A percentile compares a stretch with the other conserved stretches of the same genome.
Conservation (phyloP, 2,888 invertebrate genomes). For the Stenoptilia bipunctidactyla region DNA sequence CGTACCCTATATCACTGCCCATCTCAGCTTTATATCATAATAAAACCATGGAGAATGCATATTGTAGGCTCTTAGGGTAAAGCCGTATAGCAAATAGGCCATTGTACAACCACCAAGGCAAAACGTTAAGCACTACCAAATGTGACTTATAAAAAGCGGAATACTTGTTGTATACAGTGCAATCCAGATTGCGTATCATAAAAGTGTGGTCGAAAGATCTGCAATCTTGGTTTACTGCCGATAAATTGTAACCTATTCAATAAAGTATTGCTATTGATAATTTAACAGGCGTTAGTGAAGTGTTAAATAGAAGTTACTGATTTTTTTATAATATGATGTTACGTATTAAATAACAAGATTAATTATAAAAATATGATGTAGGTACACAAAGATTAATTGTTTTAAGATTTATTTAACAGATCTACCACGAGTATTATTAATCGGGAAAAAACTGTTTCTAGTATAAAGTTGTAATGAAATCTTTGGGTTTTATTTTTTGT, state of each 20-base stretch:
- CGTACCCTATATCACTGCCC: conserved; percentile 31
- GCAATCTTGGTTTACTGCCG: conserved; percentile 59
- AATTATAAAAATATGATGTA: too few species aligned
- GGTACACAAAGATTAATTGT: too few species aligned
- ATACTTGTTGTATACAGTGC: not conserved
- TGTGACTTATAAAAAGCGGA: not conserved
- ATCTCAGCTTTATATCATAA: conserved; percentile 54
- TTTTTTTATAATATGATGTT: too few species aligned
- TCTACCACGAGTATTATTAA: too few species aligned
- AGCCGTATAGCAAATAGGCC: conserved; percentile 32
- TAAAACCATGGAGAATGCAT: conserved; percentile 61
- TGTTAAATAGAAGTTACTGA: too few species aligned
- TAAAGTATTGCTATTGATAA: conserved; percentile 50
- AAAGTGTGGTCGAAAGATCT: conserved; percentile 59
- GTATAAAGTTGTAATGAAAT: too few species aligned
- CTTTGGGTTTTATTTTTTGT: too few species aligned
- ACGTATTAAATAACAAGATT: too few species aligned
- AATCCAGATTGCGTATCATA: conserved; percentile 59
- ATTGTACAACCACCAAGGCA: conserved; percentile 28
- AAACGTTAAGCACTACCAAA: not conserved
- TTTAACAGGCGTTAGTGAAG: conserved; percentile 46
- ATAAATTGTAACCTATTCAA: conserved; percentile 52
- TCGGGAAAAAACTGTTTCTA: too few species aligned
- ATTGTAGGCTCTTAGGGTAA: conserved; percentile 39
- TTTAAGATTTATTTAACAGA: too few species aligned